Base-by-base conservation (phyloP, 2,888 invertebrate genomes). In the Tipula confusa region DNA sequence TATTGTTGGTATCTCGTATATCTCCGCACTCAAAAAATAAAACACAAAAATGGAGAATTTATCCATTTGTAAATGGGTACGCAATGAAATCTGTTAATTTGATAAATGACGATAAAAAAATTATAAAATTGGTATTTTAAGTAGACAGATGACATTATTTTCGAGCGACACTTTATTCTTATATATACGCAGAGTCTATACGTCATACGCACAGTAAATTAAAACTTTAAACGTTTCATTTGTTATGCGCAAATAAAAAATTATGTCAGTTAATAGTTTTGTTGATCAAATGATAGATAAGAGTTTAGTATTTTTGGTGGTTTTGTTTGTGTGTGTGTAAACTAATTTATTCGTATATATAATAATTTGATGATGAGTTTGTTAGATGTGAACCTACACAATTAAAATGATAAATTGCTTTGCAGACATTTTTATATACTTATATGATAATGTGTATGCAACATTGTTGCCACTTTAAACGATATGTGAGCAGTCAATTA, bases 91-190 rank as follows among this genome's bases (percentile, higher is more conserved):
- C 64, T 64, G 64, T 64, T 64, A 64, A 64, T 64, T 18, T 64
- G 64, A 64, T 64, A 64, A 64, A 64, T 64, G 64, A 64, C 64
- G 64, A 64, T 24, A 64, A 64, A 64, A 38, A 64, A 64, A 64
- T 24, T 43, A n/a, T n/a, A 43, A 64, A 64, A 24, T 64, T 64
- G 18, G 9, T 64, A 24, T 64, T 64, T 64, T 24, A 64, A 64
- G 64, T 64, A 64, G 64, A 64, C 64, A 64, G 64, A 64, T 64
- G 64, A 64, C 64, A 64, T 24, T 64, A 9, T 64, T 64, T 64
- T 64, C 24, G 24, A 64, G 64, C 64, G 24, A 24, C 64, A 64
- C 64, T 43, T 36, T 36, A 15, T 3, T 15, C 15, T 43, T 43
- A 24, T 24, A 7, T 24, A 38, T 38, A 43, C 33, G 6, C 6